phyloP scores from a whole-genome alignment of 2,888 invertebrate genomes.

The Mythimna vitellina region DNA sequence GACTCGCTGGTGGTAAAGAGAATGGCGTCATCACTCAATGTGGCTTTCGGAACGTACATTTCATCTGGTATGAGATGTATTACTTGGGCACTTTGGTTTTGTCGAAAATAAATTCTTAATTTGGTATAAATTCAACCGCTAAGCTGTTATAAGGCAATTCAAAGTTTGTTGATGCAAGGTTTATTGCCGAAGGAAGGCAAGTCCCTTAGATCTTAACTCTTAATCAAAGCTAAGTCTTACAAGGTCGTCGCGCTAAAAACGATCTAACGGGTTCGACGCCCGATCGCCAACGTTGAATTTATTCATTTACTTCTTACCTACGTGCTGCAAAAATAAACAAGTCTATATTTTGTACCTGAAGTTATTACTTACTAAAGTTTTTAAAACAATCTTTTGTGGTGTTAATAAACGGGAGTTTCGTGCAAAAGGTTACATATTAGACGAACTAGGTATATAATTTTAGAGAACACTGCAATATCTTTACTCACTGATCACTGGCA shows the following conservation, averaged over 20 bases:
- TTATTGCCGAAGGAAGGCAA: slow-evolving; percentile 25
- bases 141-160: not conserved
- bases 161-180: not conserved
- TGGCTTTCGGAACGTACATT: slow-evolving; percentile 31
- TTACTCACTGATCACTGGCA: not conserved
- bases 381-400: slow-evolving; percentile 24
- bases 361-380: slow-evolving; percentile 22
- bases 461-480: not conserved
- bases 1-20: slow-evolving; percentile 63
- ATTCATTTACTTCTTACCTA: slow-evolving; percentile 62
- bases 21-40: slow-evolving; percentile 74
- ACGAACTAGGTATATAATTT: not conserved
- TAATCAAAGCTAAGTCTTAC: slow-evolving; percentile 67
- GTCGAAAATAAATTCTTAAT: not conserved
- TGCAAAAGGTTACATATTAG: not conserved
- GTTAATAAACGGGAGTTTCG: slow-evolving; percentile 22
- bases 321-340: slow-evolving; percentile 62
- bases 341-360: slow-evolving; percentile 38
- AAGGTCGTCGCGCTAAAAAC: slow-evolving; percentile 88
- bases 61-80: slow-evolving; percentile 23
- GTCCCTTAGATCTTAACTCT: slow-evolving; percentile 46
- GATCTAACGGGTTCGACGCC: slow-evolving; percentile 86
- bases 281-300: slow-evolving; percentile 73
- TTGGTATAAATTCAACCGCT: not conserved
- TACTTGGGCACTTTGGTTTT: slow-evolving; percentile 14